These are phyloP conservation scores for Arctia plantaginis DNA, from an alignment of 2,888 invertebrate species.

Conservation along the genomic window DNA sequence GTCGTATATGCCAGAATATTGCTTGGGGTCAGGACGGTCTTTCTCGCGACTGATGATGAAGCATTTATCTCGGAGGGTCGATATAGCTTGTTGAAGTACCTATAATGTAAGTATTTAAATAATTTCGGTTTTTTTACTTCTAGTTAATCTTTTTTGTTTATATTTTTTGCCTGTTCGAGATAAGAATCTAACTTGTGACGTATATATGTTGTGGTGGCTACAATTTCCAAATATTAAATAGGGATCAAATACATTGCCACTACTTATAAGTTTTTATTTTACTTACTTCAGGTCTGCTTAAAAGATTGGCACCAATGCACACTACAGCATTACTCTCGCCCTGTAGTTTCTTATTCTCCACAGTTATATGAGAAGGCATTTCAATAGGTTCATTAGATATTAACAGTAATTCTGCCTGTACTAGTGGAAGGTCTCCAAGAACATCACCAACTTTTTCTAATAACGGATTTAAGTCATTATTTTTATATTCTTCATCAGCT, in stretches of 20 bases:
- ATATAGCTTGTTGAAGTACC: slow-evolving; percentile 78
- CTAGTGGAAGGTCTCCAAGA: slow-evolving; percentile 89
- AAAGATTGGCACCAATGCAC: slow-evolving; percentile 83
- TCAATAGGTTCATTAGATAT: slow-evolving; percentile 82
- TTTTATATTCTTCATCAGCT: slow-evolving; percentile 82
- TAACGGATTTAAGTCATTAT: slow-evolving; percentile 78
- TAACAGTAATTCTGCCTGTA: slow-evolving; percentile 89
- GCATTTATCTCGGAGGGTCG: slow-evolving; percentile 85
- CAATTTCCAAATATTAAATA: not conserved
- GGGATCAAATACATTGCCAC: no score
- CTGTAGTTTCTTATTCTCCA: slow-evolving; percentile 88
- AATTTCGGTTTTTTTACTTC: not conserved
- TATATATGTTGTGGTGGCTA: not conserved
- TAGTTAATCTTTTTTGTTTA: no score
- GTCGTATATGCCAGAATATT: slow-evolving; percentile 76
- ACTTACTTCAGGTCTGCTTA: slow-evolving; percentile 81
- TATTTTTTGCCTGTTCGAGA: no score
- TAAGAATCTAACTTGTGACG: no score
- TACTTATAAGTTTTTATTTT: not conserved
- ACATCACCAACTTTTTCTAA: slow-evolving; percentile 86
- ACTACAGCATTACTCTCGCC: slow-evolving; percentile 83
- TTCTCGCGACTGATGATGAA: slow-evolving; percentile 88
- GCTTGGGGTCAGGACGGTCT: slow-evolving; percentile 76
- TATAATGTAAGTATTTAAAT: slow-evolving; percentile 37
- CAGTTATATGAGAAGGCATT: slow-evolving; percentile 82